Conservation (phyloP, 2,113 vertebrate species). For the Psettodes erumei region DNA sequence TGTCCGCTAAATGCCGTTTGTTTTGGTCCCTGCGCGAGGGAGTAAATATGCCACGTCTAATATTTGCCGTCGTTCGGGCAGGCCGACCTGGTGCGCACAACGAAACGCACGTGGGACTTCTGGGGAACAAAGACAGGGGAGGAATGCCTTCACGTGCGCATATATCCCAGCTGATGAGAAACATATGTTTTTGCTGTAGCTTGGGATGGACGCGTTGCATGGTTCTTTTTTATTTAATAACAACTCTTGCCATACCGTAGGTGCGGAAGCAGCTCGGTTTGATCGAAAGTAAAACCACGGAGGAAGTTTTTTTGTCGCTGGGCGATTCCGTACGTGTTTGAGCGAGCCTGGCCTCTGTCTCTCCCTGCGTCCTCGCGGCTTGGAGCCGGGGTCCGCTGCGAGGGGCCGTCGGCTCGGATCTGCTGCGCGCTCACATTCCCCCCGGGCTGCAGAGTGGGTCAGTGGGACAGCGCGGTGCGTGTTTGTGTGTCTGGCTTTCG, state of each 20-base stretch:
- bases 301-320: not conserved
- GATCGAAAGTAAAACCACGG: conserved; percentile 25
- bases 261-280: conserved; percentile 33
- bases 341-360: conserved; percentile 43
- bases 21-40: conserved; percentile 25
- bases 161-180: conserved; percentile 64
- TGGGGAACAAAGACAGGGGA: conserved; percentile 10
- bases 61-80: conserved; percentile 31
- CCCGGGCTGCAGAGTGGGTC: conserved; percentile 68
- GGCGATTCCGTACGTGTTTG: too few relatives aligned
- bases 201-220: not conserved
- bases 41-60: conserved; percentile 45
- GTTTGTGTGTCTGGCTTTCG: conserved; percentile 48
- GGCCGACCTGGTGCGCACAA: conserved; percentile 5
- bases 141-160: conserved; percentile 48
- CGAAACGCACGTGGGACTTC: not conserved
- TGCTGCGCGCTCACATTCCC: conserved; percentile 62
- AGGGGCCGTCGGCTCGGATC: conserved; percentile 32
- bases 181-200: conserved; percentile 55
- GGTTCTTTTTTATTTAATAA: not conserved
- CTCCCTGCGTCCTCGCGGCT: conserved; percentile 31
- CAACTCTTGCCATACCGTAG: not conserved
- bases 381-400: conserved; percentile 19
- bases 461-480: conserved; percentile 68
- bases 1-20: conserved; percentile 26